Evolutionary conservation across 1,140 invertebrate genomes (phyloP).

Genomic region (Saccostrea cuccullata): DNA sequence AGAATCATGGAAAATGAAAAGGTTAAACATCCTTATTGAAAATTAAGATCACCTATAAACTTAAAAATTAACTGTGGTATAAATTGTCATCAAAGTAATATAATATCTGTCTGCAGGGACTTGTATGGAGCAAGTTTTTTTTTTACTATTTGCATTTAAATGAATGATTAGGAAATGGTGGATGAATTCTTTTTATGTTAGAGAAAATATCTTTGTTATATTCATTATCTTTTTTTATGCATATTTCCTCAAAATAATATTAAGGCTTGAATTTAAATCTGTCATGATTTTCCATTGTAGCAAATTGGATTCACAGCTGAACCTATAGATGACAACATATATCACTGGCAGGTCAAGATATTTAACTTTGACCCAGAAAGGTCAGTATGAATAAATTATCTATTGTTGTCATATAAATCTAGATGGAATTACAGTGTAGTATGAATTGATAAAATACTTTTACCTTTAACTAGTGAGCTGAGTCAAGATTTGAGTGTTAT

Average conservation of each 20-base stretch:
- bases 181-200: neutral
- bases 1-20: conserved; percentile 72
- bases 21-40: conserved; percentile 33
- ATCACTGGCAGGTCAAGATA: conserved; percentile 74
- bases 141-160: too few species aligned
- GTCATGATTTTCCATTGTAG: conserved; percentile 47
- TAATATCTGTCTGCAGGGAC: too few species aligned
- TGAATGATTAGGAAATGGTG: too few species aligned
- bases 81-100: too few species aligned
- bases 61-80: too few species aligned
- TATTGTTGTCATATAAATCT: neutral
- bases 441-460: neutral
- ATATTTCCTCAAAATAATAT: neutral
- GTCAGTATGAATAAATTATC: conserved; percentile 40
- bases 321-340: conserved; percentile 76
- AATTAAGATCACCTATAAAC: too few species aligned
- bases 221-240: neutral
- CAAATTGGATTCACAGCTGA: conserved; percentile 73
- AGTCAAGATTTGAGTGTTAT: conserved; percentile 68
- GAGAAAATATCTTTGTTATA: neutral
- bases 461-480: conserved; percentile 58
- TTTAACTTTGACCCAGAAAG: conserved; percentile 69
- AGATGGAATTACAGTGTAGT: neutral
- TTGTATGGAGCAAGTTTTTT: too few species aligned
- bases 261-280: neutral